Base-by-base conservation (phyloP, 2,113 vertebrate species). In the Rhombomys opimus region DNA sequence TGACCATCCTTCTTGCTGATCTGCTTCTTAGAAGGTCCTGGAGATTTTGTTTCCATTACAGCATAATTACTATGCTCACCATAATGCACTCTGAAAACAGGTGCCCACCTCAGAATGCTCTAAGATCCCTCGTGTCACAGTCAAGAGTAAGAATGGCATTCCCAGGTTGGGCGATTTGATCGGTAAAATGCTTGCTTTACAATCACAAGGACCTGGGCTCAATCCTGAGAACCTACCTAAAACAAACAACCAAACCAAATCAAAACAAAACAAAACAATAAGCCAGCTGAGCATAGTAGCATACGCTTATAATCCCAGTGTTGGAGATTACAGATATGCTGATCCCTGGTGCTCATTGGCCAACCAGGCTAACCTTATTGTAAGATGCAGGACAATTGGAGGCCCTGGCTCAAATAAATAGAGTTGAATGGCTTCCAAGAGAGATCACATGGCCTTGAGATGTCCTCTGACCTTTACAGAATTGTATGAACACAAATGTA, bases 121-220 rank as follows among this genome's bases (percentile, higher is more conserved):
- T 13, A 22, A 35, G 7, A 23, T 27, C 18, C 8, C 12, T 2
- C 14, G 5, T 4, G 0, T 3, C 0, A 4, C 1, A 6, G 32
- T 5, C 35, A 57, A 15, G 11, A 14, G 1, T 7, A 50, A 54
- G 46, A 50, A 27, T 2, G 7, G 1, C 0, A 27, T 73, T 89
- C 68, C 38, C 18, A 52, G 41, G 27, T 30, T 35, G 17, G 46
- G 27, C 30, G 50, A 57, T 17, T 35, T 30, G 11, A 10, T 57
- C 3, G 0, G 50, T 80, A 35, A 80, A 81, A 57, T 23, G 78
- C 17, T 81, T 81, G 78, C 54, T 57, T 81, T 81, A n/a, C n/a
- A 38, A 38, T 25, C 54, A 82, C 54, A 59, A 82, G 2, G 30
- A 82, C 35, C 32, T 61, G 20, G n/a, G 32, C 38, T 82, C 0